Evolutionary conservation across 2,888 invertebrate genomes (phyloP).

Genomic region (Germaria angustata): DNA sequence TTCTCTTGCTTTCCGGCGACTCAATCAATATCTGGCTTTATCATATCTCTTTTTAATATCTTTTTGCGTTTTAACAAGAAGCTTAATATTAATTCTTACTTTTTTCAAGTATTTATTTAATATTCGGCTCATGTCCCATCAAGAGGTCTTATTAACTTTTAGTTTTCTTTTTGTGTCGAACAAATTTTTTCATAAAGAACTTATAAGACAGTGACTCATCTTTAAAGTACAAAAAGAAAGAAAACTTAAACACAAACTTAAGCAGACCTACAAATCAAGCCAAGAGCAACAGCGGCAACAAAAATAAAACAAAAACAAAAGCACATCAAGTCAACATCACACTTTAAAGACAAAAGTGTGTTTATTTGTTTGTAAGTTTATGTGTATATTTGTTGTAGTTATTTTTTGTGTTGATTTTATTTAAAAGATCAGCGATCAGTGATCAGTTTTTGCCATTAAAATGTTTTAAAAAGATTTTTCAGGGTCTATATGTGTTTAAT

Average conservation of each 20-base stretch:
- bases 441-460: slow-evolving; percentile 65
- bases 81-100: slow-evolving; percentile 44
- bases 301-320: slow-evolving; percentile 15
- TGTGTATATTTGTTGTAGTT: slow-evolving; percentile 15
- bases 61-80: slow-evolving; percentile 30
- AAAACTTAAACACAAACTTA: slow-evolving; percentile 49
- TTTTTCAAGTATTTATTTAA: slow-evolving; percentile 47
- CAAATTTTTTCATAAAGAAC: slow-evolving; percentile 9
- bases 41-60: slow-evolving; percentile 1
- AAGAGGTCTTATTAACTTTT: slow-evolving; percentile 43
- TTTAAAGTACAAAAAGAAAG: slow-evolving; percentile 22
- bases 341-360: slow-evolving; percentile 43
- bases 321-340: slow-evolving; percentile 55
- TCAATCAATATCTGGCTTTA: slow-evolving; percentile 44
- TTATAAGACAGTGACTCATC: slow-evolving; percentile 58
- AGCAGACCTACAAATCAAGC: slow-evolving; percentile 51
- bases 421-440: slow-evolving; percentile 60
- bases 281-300: slow-evolving; percentile 26
- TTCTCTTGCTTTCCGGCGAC: slow-evolving; percentile 12
- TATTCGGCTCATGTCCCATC: slow-evolving; percentile 59
- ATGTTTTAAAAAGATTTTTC: slow-evolving; percentile 52
- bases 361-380: slow-evolving; percentile 2
- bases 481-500: slow-evolving; percentile 45
- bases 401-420: slow-evolving; percentile 64
- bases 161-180: slow-evolving; percentile 4